Evolutionary conservation across 2,113 vertebrate species (phyloP), one percentile per base, ranked within the genome.

Genomic region (Xerus inauris): DNA sequence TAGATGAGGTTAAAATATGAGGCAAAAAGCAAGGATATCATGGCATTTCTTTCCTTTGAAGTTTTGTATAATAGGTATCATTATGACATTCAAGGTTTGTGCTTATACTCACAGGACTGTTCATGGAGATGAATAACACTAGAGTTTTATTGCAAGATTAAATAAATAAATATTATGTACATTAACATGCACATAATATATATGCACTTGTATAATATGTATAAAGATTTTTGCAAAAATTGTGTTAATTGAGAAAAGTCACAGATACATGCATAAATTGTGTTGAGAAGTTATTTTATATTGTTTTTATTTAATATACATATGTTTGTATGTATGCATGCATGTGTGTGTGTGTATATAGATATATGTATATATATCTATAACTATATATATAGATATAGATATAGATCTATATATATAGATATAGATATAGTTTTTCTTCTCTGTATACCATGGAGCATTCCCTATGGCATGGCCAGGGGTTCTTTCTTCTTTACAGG

Each of bases 381-480:
- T 51, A 8, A n/a, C n/a, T 7, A 6, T 22, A 57, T 57, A 57
- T 20, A 6, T 54, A 54, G 20, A 54, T 54, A 47, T 8, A 47
- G 6, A 47, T 8, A 47, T 47, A 47, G 5, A 47, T 47, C 5
- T 47, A 47, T 22, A 6, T 6, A 54, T 17, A 57, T 1, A 57
- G 1, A 57, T 22, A 57, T 22, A 7, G 6, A 57, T 22, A 17
- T 51, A 4, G 45, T 67, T 24, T 42, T 54, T 45, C 10, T 47
- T 28, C 10, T 84, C 22, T 42, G 40, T 65, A 42, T 51, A 30
- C 32, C 30, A 16, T 12, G 73, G 30, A 81, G 24, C 24, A n/a
- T n/a, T 82, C 65, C 35, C 20, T 35, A 1, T 0, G 10, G 9
- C 32, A 1, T 5, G 7, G 5, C n/a, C 10, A 62, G 51, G 6